Evolutionary conservation across 35 echinoderm and acorn worm species (phyloP), one percentile per base, ranked within the genome.

Genomic region (Ophiothrix spiculata): DNA sequence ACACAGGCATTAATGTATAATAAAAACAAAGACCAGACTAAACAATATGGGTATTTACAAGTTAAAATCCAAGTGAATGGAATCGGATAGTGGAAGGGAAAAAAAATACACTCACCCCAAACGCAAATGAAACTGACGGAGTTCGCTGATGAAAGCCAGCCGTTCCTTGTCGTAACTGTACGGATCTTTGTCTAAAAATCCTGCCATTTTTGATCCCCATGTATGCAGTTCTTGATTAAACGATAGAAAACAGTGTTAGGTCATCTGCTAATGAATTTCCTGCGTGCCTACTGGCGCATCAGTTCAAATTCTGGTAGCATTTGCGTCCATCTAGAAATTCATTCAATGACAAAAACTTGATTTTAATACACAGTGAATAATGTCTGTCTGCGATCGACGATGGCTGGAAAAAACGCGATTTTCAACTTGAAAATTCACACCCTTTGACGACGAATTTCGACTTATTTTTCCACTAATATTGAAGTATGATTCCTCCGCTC

Each of bases 161-260:
- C 91, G 88, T 79, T 93, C 95, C 49, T 93, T 84, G 81, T 91
- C 95, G 83, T 98, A 98, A 45, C 80, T 79, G 56, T 84, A 93
- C 81, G 95, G 95, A 90, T 98, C 95, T 93, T 98, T 98, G 78
- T 93, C 95, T 85, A 98, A 77, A 87, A 93, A 93, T 93, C 91
- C 88, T 32, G 91, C 95, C 95, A 98, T 98, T 56, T 87, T 94
- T 85, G 86, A 84, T 77, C 92, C 89, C 89, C 89, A 94, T 84
- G 81, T 84, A 69, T 60, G 77, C 85, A 79, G 88, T 87, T 81
- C 88, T 81, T 86, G 76, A 85, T 82, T 80, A 79, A 87, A 69
- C 75, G 92, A 87, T 82, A 69, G 82, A 83, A 80, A 74, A 83
- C 87, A 49, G 78, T 87, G 83, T 87, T 81, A 90, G 88, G 92